A percentile compares a stretch with the other conserved stretches of the same genome.
These are phyloP conservation scores for Astropecten irregularis DNA, from an alignment of 53 echinoderm and acorn worm species.

Conservation along the genomic window DNA sequence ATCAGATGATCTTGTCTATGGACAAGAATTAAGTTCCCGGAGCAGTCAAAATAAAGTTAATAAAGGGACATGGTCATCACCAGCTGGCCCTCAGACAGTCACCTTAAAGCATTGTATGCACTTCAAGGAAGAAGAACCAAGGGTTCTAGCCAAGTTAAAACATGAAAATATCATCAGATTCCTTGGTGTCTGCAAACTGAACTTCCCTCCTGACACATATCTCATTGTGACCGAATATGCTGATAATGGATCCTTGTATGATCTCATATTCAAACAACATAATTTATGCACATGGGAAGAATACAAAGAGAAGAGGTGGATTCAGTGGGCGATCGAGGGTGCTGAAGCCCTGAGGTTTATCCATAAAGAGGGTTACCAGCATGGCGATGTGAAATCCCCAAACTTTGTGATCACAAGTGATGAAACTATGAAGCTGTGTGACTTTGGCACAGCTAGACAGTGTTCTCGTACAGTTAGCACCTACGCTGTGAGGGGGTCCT, in stretches of 20 bases:
- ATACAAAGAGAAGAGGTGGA: not conserved
- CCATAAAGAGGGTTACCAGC: not conserved
- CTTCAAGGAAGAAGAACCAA: not conserved
- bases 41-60: no score
- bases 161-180: not conserved
- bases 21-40: no score
- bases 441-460: conserved; percentile 14
- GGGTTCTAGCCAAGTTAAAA: not conserved
- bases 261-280: not conserved
- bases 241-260: not conserved
- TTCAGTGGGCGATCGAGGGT: conserved; percentile 11
- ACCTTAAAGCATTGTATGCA: not conserved
- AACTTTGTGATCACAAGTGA: conserved; percentile 27
- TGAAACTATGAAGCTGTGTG: conserved; percentile 34
- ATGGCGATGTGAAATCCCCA: conserved; percentile 31
- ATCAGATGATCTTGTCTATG: no score
- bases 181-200: not conserved
- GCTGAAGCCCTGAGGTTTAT: not conserved
- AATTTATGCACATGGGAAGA: not conserved
- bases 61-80: no score
- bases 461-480: not conserved
- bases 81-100: no score
- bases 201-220: not conserved
- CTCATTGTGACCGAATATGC: not conserved
- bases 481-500: not conserved